These are phyloP conservation scores for Geotrupes spiniger DNA, from an alignment of 2,888 invertebrate genomes.

Conservation along the genomic window DNA sequence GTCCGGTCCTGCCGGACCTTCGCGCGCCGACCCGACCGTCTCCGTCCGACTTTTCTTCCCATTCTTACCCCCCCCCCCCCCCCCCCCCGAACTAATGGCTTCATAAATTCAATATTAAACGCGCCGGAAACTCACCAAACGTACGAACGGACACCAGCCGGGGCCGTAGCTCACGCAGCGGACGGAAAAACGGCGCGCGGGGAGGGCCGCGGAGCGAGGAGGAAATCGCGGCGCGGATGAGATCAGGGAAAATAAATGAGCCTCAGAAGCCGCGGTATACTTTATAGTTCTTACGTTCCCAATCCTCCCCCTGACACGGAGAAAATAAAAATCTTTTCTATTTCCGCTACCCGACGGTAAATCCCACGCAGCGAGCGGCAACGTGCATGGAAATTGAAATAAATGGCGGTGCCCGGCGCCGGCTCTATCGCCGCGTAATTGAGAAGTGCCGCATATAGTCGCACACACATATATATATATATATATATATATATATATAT, in stretches of 20 bases:
- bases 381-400: conserved; percentile 46
- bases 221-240: conserved; percentile 29
- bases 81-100: conserved; percentile 35
- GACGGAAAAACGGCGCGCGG: conserved; percentile 20
- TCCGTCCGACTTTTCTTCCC: background rate
- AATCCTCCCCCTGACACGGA: conserved; percentile 36
- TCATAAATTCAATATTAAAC: conserved; percentile 48
- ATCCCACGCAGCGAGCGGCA: conserved; percentile 36
- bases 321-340: conserved; percentile 46
- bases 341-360: conserved; percentile 40
- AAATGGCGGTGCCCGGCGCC: conserved; percentile 38
- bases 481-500: background rate
- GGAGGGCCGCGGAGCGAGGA: background rate
- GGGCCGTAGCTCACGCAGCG: conserved; percentile 37
- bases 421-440: conserved; percentile 32
- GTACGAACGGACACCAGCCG: conserved; percentile 39
- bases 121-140: conserved; percentile 34
- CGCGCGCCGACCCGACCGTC: too few relatives aligned
- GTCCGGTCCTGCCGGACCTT: too few relatives aligned
- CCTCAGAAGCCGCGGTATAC: conserved; percentile 37
- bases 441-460: conserved; percentile 25
- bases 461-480: background rate
- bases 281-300: conserved; percentile 41
- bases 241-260: conserved; percentile 42
- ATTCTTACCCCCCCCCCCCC: conserved; percentile 8